Evolutionary conservation across 2,888 invertebrate genomes (phyloP).

Genomic region (Dasypogon diadema): DNA sequence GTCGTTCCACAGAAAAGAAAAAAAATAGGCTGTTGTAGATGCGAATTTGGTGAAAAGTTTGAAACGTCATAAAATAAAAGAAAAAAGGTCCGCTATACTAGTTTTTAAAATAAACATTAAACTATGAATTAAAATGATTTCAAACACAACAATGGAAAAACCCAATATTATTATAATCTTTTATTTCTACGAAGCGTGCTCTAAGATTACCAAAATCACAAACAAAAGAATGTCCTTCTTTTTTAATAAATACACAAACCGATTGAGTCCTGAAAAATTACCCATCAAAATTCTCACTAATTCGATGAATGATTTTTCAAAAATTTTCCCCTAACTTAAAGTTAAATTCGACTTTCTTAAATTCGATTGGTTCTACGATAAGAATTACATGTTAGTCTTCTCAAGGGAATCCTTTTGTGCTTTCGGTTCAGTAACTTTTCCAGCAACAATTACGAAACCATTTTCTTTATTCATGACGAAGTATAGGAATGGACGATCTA

Average conservation of each 20-base stretch:
- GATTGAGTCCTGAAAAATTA: not conserved
- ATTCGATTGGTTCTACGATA: no score
- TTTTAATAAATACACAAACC: conserved; percentile 2
- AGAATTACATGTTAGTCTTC: no score
- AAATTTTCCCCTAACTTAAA: not conserved
- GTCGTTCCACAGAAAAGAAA: no score
- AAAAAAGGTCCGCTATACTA: no score
- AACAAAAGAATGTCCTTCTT: not conserved
- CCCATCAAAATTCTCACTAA: not conserved
- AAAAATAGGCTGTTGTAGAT: no score
- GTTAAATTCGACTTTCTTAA: not conserved
- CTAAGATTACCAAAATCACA: not conserved
- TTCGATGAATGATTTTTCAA: not conserved
- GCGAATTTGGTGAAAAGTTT: no score
- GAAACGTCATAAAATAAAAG: no score
- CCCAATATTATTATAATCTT: no score
- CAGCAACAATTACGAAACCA: conserved; percentile 73
- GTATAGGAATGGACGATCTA: conserved; percentile 75
- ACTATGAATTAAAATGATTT: no score
- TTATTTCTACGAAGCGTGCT: not conserved
- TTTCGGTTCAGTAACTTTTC: conserved; percentile 72
- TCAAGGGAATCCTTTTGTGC: no score
- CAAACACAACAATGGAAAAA: no score
- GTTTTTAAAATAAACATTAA: no score
- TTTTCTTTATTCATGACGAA: conserved; percentile 73